phyloP scores from a whole-genome alignment of 1,140 invertebrate genomes.

The Vollenhovia emeryi region DNA sequence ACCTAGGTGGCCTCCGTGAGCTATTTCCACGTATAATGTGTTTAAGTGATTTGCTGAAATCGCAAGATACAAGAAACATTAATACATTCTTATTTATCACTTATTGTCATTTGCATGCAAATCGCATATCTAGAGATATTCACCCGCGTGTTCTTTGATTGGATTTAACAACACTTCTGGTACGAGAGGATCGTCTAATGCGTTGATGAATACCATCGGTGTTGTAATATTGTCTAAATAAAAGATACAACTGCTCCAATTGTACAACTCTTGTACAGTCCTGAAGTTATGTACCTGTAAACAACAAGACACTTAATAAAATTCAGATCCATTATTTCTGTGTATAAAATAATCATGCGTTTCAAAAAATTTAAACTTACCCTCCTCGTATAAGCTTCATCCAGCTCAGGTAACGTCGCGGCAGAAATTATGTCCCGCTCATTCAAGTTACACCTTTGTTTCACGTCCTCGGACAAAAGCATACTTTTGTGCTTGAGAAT shows the following conservation, averaged over 20 bases:
- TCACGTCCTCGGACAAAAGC: constrained; percentile 91
- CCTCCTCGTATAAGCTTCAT: constrained; percentile 94
- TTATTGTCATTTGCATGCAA: background rate
- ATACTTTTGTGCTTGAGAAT: constrained; percentile 92
- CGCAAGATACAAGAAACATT: background rate
- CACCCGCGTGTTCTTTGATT: constrained; percentile 91
- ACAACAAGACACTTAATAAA: constrained; percentile 24
- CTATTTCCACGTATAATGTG: constrained; percentile 91
- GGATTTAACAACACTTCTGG: constrained; percentile 90
- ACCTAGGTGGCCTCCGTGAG: constrained; percentile 96
- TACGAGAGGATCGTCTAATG: constrained; percentile 95
- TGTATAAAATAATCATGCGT: background rate
- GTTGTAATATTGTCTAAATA: constrained; percentile 91
- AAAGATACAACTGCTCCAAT: constrained; percentile 92
- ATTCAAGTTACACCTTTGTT: constrained; percentile 89
- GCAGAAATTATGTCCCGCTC: constrained; percentile 93
- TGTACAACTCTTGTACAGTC: constrained; percentile 92
- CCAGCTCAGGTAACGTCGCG: constrained; percentile 93
- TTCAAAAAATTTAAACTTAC: constrained; percentile 64
- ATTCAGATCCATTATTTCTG: background rate
- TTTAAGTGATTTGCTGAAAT: constrained; percentile 89
- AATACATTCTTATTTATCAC: background rate
- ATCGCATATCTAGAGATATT: constrained; percentile 78
- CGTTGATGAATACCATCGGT: constrained; percentile 96
- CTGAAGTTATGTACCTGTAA: constrained; percentile 90